Evolutionary conservation across 64 coral and sea anemone species (phyloP).

Genomic region (Pachyseris speciosa): DNA sequence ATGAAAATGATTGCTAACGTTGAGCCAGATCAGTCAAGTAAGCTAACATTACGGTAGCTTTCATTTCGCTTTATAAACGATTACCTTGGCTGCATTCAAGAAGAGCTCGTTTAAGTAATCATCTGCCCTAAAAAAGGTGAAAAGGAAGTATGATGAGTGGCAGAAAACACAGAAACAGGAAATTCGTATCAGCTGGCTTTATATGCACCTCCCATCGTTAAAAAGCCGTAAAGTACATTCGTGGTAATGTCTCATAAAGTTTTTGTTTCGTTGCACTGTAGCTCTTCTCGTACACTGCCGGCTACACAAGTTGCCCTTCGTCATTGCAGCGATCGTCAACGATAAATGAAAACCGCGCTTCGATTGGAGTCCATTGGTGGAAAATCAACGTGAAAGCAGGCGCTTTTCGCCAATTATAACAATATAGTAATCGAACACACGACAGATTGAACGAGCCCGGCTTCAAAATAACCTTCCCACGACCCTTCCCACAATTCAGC

Average conservation of each 20-base stretch:
- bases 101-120: conserved; percentile 81
- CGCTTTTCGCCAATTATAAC: background rate
- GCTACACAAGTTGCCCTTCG: conserved; percentile 49
- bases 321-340: conserved; percentile 59
- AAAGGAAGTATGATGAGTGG: background rate
- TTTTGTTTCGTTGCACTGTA: conserved; percentile 28
- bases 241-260: conserved; percentile 80
- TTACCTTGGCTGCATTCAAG: conserved; percentile 86
- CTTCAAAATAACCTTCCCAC: conserved; percentile 60
- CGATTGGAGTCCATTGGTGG: conserved; percentile 9
- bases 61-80: too few relatives aligned
- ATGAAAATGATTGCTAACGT: background rate
- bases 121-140: conserved; percentile 32
- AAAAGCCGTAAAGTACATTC: conserved; percentile 74
- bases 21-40: too few relatives aligned
- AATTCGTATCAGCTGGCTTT: background rate
- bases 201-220: conserved; percentile 72
- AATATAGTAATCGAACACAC: background rate
- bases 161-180: background rate
- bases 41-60: background rate
- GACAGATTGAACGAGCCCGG: background rate
- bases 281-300: background rate
- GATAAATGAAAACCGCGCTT: background rate
- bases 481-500: conserved; percentile 58
- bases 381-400: conserved; percentile 35